Conservation (phyloP, 1,140 invertebrate genomes). For the Ruditapes philippinarum region DNA sequence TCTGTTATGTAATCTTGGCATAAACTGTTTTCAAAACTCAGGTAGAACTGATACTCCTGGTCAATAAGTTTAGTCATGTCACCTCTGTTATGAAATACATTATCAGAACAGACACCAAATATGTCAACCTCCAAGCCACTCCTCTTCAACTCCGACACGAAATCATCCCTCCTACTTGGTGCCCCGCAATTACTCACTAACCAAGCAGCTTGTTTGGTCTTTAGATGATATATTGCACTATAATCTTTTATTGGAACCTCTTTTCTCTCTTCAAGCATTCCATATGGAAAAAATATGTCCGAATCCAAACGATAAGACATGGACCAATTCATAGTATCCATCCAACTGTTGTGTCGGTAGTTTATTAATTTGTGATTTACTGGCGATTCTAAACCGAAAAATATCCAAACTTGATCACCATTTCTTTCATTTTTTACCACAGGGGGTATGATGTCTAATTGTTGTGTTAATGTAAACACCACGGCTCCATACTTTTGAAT, state of each 20-base stretch:
- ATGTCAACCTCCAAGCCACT: conserved; percentile 19
- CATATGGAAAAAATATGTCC: conserved; percentile 54
- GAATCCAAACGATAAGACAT: conserved; percentile 55
- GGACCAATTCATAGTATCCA: conserved; percentile 56
- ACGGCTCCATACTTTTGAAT: conserved; percentile 16
- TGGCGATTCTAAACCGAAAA: conserved; percentile 47
- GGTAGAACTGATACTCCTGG: conserved; percentile 77
- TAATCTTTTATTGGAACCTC: not conserved
- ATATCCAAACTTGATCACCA: conserved; percentile 53
- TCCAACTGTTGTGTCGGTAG: conserved; percentile 34
- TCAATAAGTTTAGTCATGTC: not conserved
- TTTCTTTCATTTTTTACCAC: not conserved
- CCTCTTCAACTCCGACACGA: not conserved
- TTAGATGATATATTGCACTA: not conserved
- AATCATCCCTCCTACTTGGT: conserved; percentile 32
- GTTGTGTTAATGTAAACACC: not conserved
- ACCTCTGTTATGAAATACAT: not conserved
- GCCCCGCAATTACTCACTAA: conserved; percentile 57
- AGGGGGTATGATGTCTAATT: not conserved
- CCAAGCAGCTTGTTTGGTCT: conserved; percentile 47
- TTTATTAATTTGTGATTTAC: not conserved
- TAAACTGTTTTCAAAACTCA: conserved; percentile 93
- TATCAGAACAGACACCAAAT: conserved; percentile 19
- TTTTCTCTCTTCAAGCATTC: not conserved
- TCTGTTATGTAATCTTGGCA: conserved; percentile 98